Evolutionary conservation across 2,797 vertebrate species (phyloP), one percentile per base, ranked within the genome.

Genomic region (Leuciscus waleckii): DNA sequence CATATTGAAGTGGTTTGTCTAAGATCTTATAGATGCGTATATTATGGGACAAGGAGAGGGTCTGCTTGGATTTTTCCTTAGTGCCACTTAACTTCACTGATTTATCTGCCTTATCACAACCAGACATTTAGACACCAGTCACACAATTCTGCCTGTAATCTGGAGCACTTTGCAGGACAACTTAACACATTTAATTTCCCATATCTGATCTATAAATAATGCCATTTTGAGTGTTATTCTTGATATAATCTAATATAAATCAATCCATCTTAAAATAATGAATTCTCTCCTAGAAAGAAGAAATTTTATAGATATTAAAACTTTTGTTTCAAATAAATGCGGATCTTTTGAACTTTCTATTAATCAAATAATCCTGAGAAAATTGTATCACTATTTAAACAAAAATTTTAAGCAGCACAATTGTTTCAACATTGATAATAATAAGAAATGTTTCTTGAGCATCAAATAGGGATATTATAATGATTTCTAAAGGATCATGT

Each of bases 91-190:
- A 43, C 76, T 63, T 79, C 0, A 26, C 56, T 85, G 74, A 37
- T 82, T 56, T 80, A 49, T 71, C 76, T 83, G 73, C 84, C 54
- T 77, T 85, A 85, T 73, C 54, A 17, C 68, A 51, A 67, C 26
- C 67, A 81, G 17, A 80, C 86, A 92, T 94, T 93, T 87, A 87
- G 75, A 92, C 92, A 89, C 90, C 90, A 83, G 73, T 90, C 90
- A 83, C 87, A 88, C 89, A 85, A 88, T 89, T 87, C 85, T 79
- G 89, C 87, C 87, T 46, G 14, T 74, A 84, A 76, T 82, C 13
- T 67, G 68, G 23, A 3, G 65, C 68, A 63, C 61, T 81, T 79
- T 81, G 37, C 71, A 86, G 13, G 39, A 65, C 10, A 29, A 67
- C 0, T 7, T 4, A 32, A 67, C 46, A 79, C n/a, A 65, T 46